A percentile compares a stretch with the other conserved stretches of the same genome.
phyloP scores from a whole-genome alignment of 2,888 invertebrate species.

The Epinotia demarniana region DNA sequence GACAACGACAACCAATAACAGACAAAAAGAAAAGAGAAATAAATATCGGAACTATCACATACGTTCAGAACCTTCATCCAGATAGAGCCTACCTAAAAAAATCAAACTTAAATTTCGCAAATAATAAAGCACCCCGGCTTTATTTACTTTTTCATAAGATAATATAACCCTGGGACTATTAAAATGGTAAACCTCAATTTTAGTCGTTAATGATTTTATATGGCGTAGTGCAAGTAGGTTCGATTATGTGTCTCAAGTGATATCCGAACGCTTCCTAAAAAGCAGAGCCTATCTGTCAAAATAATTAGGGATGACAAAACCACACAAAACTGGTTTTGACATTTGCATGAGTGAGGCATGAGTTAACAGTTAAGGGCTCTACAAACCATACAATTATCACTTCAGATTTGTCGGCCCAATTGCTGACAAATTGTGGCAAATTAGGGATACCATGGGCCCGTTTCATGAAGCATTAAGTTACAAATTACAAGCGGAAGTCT shows the following conservation, averaged over 20 bases:
- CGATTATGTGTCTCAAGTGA: background rate
- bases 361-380: no score
- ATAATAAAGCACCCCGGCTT: background rate
- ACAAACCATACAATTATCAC: no score
- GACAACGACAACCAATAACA: slow-evolving; percentile 9
- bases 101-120: background rate
- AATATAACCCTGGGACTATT: background rate
- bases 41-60: background rate
- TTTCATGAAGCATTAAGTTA: no score
- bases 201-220: background rate
- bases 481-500: no score
- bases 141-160: background rate
- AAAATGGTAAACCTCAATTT: background rate
- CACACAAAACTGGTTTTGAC: background rate
- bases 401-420: no score
- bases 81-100: background rate
- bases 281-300: background rate
- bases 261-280: background rate
- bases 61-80: background rate
- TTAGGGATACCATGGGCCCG: no score
- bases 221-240: background rate
- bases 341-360: no score
- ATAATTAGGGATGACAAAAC: background rate
- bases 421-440: no score
- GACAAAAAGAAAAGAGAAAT: background rate